A percentile compares a stretch with the other conserved stretches of the same genome.
phyloP scores from a whole-genome alignment of 2,888 invertebrate genomes.

The Tipula vernalis region DNA sequence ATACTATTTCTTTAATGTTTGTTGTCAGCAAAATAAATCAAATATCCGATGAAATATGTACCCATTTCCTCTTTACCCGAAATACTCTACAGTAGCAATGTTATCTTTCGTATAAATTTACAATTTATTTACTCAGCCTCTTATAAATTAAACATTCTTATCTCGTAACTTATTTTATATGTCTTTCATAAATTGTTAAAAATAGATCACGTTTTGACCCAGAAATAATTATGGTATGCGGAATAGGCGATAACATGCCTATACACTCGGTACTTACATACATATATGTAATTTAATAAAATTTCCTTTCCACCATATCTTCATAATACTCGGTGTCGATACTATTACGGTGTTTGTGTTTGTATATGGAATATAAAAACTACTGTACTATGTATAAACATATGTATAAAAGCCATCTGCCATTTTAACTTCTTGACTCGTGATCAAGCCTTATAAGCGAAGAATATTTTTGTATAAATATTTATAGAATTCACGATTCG shows the following conservation, averaged over 20 bases:
- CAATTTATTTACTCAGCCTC: background rate
- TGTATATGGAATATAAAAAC: background rate
- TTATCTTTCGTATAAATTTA: background rate
- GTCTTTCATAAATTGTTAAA: background rate
- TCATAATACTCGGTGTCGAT: background rate
- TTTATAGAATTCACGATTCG: background rate
- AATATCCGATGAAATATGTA: background rate
- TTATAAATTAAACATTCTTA: background rate
- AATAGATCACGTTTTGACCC: background rate
- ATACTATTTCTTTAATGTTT: background rate
- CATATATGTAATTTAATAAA: background rate
- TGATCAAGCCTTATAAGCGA: background rate
- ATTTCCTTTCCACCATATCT: background rate
- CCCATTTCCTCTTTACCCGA: background rate
- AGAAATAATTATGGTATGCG: background rate
- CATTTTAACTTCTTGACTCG: background rate
- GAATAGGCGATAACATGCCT: background rate
- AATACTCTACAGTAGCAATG: background rate
- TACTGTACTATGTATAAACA: background rate
- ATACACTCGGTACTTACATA: background rate
- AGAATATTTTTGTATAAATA: background rate
- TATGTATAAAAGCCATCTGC: background rate
- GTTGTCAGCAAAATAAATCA: background rate
- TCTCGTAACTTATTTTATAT: background rate
- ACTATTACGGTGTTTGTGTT: background rate